Percentiles rank a stretch among this genome's conserved stretches.
Evolutionary conservation across 2,797 vertebrate species (phyloP).

Genomic region (Coilia nasus): DNA sequence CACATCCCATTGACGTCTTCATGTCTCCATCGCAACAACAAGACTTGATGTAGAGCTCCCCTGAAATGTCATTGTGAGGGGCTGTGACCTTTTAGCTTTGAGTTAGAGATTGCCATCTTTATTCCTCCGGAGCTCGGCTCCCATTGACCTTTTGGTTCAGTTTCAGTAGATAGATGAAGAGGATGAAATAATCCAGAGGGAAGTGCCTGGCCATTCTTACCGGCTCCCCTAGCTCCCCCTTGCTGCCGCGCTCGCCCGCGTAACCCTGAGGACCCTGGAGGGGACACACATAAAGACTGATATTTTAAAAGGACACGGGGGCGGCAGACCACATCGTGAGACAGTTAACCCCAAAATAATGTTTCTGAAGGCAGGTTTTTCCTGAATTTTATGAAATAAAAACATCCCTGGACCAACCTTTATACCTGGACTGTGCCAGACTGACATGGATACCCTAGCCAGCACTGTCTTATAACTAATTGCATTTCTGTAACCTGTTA

Average conservation of each 20-base stretch:
- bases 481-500: too few relatives aligned
- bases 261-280: slow-evolving; percentile 73
- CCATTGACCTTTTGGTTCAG: not conserved
- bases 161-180: not conserved
- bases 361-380: not conserved
- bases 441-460: not conserved
- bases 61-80: not conserved
- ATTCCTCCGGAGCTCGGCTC: not conserved
- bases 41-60: not conserved
- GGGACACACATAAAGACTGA: not conserved
- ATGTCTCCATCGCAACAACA: slow-evolving; percentile 6
- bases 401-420: not conserved
- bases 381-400: not conserved
- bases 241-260: slow-evolving; percentile 71
- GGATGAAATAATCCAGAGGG: slow-evolving; percentile 15
- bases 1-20: not conserved
- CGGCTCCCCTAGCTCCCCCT: slow-evolving; percentile 81
- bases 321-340: not conserved
- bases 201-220: slow-evolving; percentile 68
- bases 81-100: not conserved
- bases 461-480: not conserved
- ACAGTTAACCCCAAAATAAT: not conserved
- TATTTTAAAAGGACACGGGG: not conserved
- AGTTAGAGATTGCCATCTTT: slow-evolving; percentile 20
- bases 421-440: not conserved